Base-by-base conservation (phyloP, 2,797 vertebrate genomes). In the Anomalospiza imberbis region DNA sequence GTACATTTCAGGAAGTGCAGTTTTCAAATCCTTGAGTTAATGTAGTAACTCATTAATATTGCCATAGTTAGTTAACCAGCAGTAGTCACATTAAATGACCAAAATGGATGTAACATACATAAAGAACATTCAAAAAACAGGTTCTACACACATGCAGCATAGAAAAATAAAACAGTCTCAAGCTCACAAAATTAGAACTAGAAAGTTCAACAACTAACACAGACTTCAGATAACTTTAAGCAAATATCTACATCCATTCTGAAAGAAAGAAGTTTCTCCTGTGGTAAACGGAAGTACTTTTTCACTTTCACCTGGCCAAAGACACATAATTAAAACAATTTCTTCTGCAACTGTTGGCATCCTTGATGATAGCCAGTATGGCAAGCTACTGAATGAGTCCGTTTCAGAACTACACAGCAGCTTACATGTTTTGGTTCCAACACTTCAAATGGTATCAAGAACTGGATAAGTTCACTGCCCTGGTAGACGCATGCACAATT, bases 1-100 rank as follows among this genome's bases (percentile, higher is more conserved):
- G 81, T 89, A 95, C 93, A 96, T 86, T 73, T 97, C 96, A 96
- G 96, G 96, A 97, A 95, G 83, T 86, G 95, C 95, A 96, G 95
- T 80, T 93, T 93, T 88, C 85, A 67, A 77, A 70, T 81, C 63
- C 77, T 77, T 92, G 94, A 96, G 87, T 95, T 82, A 91, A 95
- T 44, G 65, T 40, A 76, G 62, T 92, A 97, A 96, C 91, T 93
- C 67, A 15, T 60, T 87, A 53, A 92, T 94, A 96, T 89, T 71
- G 72, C 82, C 71, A n/a, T 65, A n/a, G 72, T 81, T 54, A 68
- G 55, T 70, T 53, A 89, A 54, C 87, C 75, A 93, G 53, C 55
- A 88, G 89, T 38, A 88, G 95, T 89, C 79, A 71, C 53, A 50
- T 89, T 63, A 51, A 80, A 89, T 91, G 96, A 91, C 38, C 68